phyloP scores from a whole-genome alignment of 2,888 invertebrate genomes.

The Osmoderma eremita region DNA sequence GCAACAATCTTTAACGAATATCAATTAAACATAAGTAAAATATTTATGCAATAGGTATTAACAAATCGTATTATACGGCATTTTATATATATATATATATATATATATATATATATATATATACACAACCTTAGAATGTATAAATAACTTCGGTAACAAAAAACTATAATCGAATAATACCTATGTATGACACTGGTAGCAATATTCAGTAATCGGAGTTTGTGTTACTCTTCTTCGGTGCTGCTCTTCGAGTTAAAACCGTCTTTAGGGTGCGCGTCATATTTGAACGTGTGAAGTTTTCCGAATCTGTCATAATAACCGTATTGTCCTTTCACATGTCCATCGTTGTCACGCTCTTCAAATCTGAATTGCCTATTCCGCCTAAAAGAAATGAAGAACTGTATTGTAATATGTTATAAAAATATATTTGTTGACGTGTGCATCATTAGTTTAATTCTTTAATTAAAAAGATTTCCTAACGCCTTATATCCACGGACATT shows the following conservation, averaged over 20 bases:
- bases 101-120: not conserved
- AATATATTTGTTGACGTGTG: no score
- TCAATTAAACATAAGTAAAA: slow-evolving; percentile 36
- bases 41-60: no score
- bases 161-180: not conserved
- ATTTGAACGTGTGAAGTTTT: slow-evolving; percentile 80
- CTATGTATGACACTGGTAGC: not conserved
- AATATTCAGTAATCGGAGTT: no score
- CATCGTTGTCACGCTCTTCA: slow-evolving; percentile 81
- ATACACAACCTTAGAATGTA: not conserved
- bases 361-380: slow-evolving; percentile 83
- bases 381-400: slow-evolving; percentile 64
- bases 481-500: no score
- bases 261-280: slow-evolving; percentile 75
- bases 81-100: no score
- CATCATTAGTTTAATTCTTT: no score
- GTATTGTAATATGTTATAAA: no score
- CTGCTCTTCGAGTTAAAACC: slow-evolving; percentile 72
- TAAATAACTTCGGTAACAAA: slow-evolving; percentile 17
- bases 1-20: slow-evolving; percentile 39
- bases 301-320: slow-evolving; percentile 82
- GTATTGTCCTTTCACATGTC: slow-evolving; percentile 81
- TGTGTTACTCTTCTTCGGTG: slow-evolving; percentile 44
- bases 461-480: no score
- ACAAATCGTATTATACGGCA: no score